Base-by-base conservation (phyloP, 1,140 invertebrate genomes). In the Drosophila insularis region DNA sequence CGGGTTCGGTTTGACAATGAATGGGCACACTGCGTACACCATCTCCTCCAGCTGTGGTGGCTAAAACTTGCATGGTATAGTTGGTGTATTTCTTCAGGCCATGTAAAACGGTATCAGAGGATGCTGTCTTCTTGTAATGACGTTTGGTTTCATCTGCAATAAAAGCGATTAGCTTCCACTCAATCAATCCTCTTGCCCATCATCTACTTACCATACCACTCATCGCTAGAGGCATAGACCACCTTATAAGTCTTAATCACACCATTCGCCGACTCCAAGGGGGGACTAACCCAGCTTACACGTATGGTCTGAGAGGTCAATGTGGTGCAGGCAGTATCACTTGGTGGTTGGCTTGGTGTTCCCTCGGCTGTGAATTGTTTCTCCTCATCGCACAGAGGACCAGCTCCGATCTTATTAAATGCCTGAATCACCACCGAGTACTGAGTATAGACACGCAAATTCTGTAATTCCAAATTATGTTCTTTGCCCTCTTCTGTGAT, bases 181-280 rank as follows among this genome's bases (percentile, higher is more conserved):
- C 1, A 21, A 21, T 11, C 37, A 3, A 1, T 27, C 3, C 7
- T 11, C 1, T 2, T 6, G 2, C 17, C 31, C 17, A 4, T 37
- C 21, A 4, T 2, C 0, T 4, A 95, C 95, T 95, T 93, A 96
- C 95, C 95, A 94, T 97, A 97, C 97, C 97, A 98, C 61, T 96
- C 95, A 78, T 98, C 96, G 78, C 96, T 97, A 54, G 97, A 97
- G 84, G 97, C 98, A 90, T 98, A 99, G 70, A 99, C 95, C 60
- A 99, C 97, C 93, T 98, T 99, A 93, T 99, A 99, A 27, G 97
- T 98, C 92, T 98, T 98, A 73, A 99, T 98, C 50, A 98, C 95
- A 76, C 98, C 98, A 91, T 99, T 98, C 46, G 98, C 97, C 63
- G 97, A 95, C 61, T 95, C 95, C 0, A 97, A 93, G 27, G 97